Evolutionary conservation across 2,888 invertebrate genomes (phyloP).

Genomic region (Laothoe populi): DNA sequence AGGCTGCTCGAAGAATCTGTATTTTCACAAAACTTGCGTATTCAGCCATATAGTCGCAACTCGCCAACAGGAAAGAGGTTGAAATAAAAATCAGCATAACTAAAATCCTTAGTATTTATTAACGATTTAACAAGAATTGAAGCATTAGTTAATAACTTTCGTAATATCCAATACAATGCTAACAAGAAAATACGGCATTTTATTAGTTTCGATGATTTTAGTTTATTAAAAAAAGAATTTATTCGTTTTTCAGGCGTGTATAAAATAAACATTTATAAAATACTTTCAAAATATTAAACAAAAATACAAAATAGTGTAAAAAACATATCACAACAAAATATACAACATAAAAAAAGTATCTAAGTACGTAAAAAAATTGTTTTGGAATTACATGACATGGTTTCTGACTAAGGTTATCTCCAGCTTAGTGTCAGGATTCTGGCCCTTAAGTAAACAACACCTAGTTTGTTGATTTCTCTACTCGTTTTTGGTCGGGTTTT

Average conservation of each 20-base stretch:
- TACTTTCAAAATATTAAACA: background rate
- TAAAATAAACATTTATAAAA: background rate
- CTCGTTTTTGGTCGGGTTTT: no score
- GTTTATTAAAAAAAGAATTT: background rate
- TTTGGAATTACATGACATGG: no score
- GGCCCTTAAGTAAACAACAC: no score
- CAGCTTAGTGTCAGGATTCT: no score
- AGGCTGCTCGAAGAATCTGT: no score
- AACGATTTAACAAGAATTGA: constrained; percentile 13
- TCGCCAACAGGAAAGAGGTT: no score
- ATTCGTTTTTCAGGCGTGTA: background rate
- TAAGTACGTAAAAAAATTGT: background rate
- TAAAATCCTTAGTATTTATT: constrained; percentile 6
- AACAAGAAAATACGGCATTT: constrained; percentile 9
- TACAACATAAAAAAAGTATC: background rate
- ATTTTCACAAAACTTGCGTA: no score
- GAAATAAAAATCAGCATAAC: background rate
- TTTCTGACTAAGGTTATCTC: no score
- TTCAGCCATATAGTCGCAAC: no score
- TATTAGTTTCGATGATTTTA: background rate
- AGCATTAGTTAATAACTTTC: constrained; percentile 7
- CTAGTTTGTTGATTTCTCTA: no score
- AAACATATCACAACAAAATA: background rate
- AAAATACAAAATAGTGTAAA: background rate
- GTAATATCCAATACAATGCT: constrained; percentile 2